Evolutionary conservation across 1,140 invertebrate genomes (phyloP).

Genomic region (Brachionus paranguensis): DNA sequence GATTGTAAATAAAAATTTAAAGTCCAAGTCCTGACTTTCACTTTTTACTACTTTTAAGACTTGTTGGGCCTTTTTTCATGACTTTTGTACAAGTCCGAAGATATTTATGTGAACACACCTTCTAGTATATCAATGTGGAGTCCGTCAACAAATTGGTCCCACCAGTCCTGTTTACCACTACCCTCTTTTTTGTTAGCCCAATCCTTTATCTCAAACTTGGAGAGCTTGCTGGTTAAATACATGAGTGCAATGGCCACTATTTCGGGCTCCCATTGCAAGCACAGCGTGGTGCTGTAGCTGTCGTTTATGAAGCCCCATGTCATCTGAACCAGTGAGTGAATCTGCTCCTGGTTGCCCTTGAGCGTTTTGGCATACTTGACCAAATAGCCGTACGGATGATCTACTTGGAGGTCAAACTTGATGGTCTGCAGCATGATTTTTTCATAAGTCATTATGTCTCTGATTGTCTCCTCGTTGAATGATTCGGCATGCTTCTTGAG

Average conservation of each 20-base stretch:
- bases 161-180: slow-evolving; percentile 81
- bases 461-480: slow-evolving; percentile 40
- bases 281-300: slow-evolving; percentile 88
- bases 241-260: slow-evolving; percentile 95
- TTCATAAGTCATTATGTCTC: slow-evolving; percentile 58
- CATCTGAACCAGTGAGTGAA: slow-evolving; percentile 97
- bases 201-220: slow-evolving; percentile 87
- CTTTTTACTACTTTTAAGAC: no score
- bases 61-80: no score
- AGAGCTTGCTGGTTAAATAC: slow-evolving; percentile 81
- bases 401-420: slow-evolving; percentile 95
- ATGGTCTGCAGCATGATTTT: slow-evolving; percentile 93
- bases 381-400: slow-evolving; percentile 90
- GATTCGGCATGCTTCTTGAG: neutral
- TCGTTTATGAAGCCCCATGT: slow-evolving; percentile 99
- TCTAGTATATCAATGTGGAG: slow-evolving; percentile 81
- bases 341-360: slow-evolving; percentile 70
- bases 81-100: no score
- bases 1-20: no score
- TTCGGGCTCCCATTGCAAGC: slow-evolving; percentile 97
- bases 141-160: slow-evolving; percentile 94
- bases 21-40: no score
- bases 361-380: slow-evolving; percentile 94
- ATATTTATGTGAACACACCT: neutral
- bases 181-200: slow-evolving; percentile 70